A percentile compares a stretch with the other conserved stretches of the same genome.
Evolutionary conservation across 1,140 invertebrate species (phyloP).

Genomic region (Wiebesia pumilae): DNA sequence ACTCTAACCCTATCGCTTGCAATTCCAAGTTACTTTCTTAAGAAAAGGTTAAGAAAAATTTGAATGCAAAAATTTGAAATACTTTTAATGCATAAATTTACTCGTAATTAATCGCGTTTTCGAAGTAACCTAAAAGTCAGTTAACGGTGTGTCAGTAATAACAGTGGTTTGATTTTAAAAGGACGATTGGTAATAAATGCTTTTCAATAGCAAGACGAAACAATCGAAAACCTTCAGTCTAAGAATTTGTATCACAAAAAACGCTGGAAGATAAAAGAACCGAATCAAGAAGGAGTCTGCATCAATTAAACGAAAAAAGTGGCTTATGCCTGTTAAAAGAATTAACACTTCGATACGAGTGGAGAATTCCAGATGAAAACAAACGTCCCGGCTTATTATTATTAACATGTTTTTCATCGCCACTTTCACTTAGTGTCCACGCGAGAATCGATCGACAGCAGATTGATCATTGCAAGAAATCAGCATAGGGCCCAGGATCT

Average conservation of each 20-base stretch:
- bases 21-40: neutral
- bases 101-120: neutral
- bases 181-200: neutral
- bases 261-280: neutral
- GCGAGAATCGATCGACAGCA: neutral
- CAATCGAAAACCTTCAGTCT: neutral
- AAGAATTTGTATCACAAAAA: neutral
- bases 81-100: no score
- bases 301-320: neutral
- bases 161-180: neutral
- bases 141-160: neutral
- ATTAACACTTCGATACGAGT: neutral
- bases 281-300: neutral
- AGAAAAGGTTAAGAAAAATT: neutral
- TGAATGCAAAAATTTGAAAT: no score
- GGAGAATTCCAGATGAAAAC: neutral
- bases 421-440: neutral
- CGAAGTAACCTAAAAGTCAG: neutral
- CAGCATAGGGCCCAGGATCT: neutral
- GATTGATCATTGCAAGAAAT: neutral
- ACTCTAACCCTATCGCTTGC: neutral
- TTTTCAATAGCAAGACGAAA: neutral
- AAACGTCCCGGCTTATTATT: neutral
- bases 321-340: neutral
- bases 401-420: neutral